Evolutionary conservation across 2,113 vertebrate genomes (phyloP), one percentile per base, ranked within the genome.

Genomic region (Chiloscyllium plagiosum): DNA sequence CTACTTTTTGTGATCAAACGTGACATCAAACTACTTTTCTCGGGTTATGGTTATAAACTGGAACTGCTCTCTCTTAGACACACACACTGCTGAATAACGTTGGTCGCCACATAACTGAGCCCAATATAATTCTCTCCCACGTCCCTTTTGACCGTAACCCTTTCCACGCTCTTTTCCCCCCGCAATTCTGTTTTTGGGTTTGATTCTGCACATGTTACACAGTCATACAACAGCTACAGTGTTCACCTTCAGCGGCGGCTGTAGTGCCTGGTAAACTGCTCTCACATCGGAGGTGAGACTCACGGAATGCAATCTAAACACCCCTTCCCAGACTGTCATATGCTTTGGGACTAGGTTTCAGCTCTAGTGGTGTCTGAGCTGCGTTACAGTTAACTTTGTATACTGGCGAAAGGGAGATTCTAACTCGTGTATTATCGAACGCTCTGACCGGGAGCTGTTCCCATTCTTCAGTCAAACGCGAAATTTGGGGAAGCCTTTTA

Each of bases 101-200:
- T 93, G 61, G n/a, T n/a, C 10, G 33, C 4, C 52, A 90, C 65
- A 90, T 65, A 47, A 10, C 87, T 61, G 61, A 90, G 87, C 56
- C 89, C n/a, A 15, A 24, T 93, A 66, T 93, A 66, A 93, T 93
- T 66, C 22, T 66, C 61, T 66, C 61, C 29, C n/a, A 42, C 61
- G 33, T 66, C n/a, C 61, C n/a, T 93, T 93, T 93, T 68, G 61
- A 66, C 89, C n/a, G 89, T 66, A 92, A 66, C 56, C 61, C 89
- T 93, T 93, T 93, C 89, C 66, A n/a, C 3, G 0, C 61, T 68
- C n/a, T 65, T 22, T 68, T 6, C 6, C 22, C 15, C 22, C 26
- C 17, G 33, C 87, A 4, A 12, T 24, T 33, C 2, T 50, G 13
- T 2, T 47, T 47, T 8, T n/a, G 4, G 70, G 12, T 66, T 80